A percentile compares a stretch with the other conserved stretches of the same genome.
phyloP scores from a whole-genome alignment of 2,113 vertebrate genomes.

The Brachyhypopomus occidentalis region DNA sequence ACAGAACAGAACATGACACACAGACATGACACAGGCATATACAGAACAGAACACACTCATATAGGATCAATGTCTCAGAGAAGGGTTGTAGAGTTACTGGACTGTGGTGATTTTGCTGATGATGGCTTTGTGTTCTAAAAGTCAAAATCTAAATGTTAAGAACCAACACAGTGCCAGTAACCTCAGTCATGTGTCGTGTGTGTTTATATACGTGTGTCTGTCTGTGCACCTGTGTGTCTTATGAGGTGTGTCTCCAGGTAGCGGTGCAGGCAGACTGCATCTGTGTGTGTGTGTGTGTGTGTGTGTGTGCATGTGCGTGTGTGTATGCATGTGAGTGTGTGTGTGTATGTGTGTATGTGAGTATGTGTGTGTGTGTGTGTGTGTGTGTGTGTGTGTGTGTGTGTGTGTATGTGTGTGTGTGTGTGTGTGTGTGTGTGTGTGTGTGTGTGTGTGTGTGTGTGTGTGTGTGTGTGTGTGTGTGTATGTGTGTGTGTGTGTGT shows the following conservation, averaged over 20 bases:
- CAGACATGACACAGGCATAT: slow-evolving; percentile 17
- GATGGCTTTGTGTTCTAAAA: slow-evolving; percentile 20
- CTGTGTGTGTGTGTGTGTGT: too few species aligned
- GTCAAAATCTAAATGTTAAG: too few species aligned
- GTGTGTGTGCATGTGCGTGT: too few species aligned
- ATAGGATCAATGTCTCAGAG: slow-evolving; percentile 19
- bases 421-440: neutral
- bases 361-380: too few species aligned
- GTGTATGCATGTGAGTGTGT: too few species aligned
- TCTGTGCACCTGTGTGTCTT: slow-evolving; percentile 63
- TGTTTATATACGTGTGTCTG: slow-evolving; percentile 29
- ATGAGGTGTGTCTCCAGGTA: slow-evolving; percentile 99
- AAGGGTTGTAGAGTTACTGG: neutral
- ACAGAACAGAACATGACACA: slow-evolving; percentile 2
- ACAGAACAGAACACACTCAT: neutral
- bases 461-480: too few species aligned
- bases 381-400: too few species aligned
- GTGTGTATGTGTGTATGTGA: too few species aligned
- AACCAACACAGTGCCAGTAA: too few species aligned
- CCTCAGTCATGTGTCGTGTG: too few species aligned
- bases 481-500: too few species aligned
- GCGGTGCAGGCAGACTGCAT: slow-evolving; percentile 77
- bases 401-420: too few species aligned
- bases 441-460: neutral
- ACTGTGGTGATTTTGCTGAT: slow-evolving; percentile 27